phyloP scores from a whole-genome alignment of 2,113 vertebrate genomes.

The Burhinus oedicnemus region DNA sequence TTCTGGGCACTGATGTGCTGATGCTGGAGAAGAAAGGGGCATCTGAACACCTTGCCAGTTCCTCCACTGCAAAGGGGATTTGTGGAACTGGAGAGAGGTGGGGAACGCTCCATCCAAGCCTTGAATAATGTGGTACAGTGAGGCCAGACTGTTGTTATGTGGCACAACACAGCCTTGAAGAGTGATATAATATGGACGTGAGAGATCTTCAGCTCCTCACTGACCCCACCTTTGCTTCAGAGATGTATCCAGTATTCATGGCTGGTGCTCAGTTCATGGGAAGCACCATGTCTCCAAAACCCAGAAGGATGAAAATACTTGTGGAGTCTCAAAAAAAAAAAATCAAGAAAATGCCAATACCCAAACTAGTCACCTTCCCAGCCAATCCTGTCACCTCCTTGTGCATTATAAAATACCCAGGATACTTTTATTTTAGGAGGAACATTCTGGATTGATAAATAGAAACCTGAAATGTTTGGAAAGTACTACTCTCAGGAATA shows the following conservation, averaged over 20 bases:
- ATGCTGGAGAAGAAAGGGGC: not conserved
- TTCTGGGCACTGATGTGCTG: not conserved
- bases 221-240: not conserved
- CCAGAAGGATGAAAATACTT: not conserved
- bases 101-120: not conserved
- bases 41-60: not conserved
- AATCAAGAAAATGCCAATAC: not conserved
- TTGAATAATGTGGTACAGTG: not conserved
- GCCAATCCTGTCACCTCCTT: not conserved
- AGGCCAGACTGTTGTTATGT: not conserved
- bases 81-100: not conserved
- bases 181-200: not conserved
- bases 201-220: not conserved
- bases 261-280: not conserved
- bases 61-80: not conserved
- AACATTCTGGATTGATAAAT: not conserved
- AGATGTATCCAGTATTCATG: rapidly evolving
- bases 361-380: not conserved
- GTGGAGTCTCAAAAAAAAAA: not conserved
- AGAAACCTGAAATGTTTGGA: not conserved
- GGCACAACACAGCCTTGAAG: not conserved
- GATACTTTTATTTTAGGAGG: not conserved
- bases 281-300: not conserved
- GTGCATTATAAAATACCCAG: not conserved
- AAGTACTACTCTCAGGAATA: not conserved